Evolutionary conservation across 2,888 invertebrate genomes (phyloP).

Genomic region (Dione juno): DNA sequence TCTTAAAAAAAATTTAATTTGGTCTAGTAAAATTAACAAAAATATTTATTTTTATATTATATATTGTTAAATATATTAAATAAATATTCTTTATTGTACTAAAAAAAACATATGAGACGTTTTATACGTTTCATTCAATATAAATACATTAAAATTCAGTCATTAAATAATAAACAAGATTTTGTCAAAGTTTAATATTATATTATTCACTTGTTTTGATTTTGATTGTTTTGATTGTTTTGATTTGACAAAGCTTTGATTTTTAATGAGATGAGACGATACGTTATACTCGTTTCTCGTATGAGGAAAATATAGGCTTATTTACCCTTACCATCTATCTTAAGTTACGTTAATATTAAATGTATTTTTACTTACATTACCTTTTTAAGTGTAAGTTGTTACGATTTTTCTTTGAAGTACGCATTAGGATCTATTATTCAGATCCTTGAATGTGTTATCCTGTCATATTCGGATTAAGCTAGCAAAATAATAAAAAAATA

Average conservation of each 20-base stretch:
- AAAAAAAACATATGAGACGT: no score
- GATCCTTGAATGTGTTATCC: background rate
- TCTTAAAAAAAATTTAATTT: no score
- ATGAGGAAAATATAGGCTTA: conserved; percentile 16
- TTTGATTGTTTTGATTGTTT: background rate
- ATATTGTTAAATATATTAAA: no score
- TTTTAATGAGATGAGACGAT: conserved; percentile 21
- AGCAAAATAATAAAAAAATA: background rate
- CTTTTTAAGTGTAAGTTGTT: background rate
- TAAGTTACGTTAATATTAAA: conserved; percentile 16
- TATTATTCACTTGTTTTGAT: background rate
- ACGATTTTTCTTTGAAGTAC: background rate
- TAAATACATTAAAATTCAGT: no score
- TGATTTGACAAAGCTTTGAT: conserved; percentile 1
- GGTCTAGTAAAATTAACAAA: no score
- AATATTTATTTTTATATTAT: no score
- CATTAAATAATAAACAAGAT: no score
- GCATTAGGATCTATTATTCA: background rate
- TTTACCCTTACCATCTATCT: conserved; percentile 14
- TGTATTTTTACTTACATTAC: conserved; percentile 13
- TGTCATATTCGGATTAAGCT: background rate
- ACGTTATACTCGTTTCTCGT: background rate
- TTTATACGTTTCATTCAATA: no score
- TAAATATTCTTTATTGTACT: no score
- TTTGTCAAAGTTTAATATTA: no score